These are phyloP conservation scores for Dione vanillae DNA, from an alignment of 2,888 invertebrate genomes.

Conservation along the genomic window DNA sequence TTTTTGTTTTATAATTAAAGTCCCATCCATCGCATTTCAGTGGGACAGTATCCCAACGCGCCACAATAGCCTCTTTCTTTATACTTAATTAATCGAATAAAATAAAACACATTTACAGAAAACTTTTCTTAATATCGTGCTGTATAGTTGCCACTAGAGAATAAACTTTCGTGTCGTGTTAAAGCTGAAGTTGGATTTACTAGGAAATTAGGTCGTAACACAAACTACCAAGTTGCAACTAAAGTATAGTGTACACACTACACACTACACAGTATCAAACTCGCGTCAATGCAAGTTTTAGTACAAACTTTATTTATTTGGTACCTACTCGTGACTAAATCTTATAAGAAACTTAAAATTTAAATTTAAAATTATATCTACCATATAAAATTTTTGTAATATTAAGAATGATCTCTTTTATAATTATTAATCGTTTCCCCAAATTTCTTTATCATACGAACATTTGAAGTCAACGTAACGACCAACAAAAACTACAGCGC, in stretches of 20 bases:
- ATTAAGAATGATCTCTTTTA: no score
- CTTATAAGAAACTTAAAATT: no score
- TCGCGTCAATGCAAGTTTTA: not conserved
- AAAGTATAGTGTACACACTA: slow-evolving; percentile 7
- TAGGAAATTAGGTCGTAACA: slow-evolving; percentile 21
- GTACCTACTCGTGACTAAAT: not conserved
- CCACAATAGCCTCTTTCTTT: not conserved
- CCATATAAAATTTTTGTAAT: no score
- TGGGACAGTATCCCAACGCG: not conserved
- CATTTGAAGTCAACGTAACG: no score
- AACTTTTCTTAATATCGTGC: slow-evolving; percentile 15
- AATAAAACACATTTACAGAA: not conserved
- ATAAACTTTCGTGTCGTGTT: slow-evolving; percentile 11
- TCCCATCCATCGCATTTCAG: not conserved
- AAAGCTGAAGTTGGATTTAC: slow-evolving; percentile 1
- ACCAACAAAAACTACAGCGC: not conserved
- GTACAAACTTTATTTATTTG: not conserved
- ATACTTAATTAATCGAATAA: slow-evolving; percentile 6
- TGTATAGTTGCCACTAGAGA: slow-evolving; percentile 3
- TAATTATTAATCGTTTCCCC: no score
- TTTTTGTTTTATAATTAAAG: no score
- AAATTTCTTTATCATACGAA: no score
- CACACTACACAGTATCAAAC: not conserved
- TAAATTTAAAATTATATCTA: no score
- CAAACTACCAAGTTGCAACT: not conserved